phyloP scores from a whole-genome alignment of 2,113 vertebrate genomes.

The Oenanthe melanoleuca region DNA sequence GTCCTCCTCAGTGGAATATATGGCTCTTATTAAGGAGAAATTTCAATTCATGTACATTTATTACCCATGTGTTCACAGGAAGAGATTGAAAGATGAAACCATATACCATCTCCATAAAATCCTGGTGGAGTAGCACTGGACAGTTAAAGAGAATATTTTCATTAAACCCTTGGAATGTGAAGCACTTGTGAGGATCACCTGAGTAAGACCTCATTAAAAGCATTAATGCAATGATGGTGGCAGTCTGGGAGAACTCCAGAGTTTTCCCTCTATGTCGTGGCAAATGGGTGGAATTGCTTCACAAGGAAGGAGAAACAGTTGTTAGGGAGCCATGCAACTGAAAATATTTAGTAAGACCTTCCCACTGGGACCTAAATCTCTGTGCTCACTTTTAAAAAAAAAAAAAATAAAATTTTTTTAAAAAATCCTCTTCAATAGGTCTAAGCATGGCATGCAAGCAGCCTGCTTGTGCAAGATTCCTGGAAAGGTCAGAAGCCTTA shows the following conservation, averaged over 20 bases:
- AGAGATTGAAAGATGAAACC: conserved; percentile 52
- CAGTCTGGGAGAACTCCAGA: neutral
- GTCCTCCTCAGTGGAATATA: conserved; percentile 67
- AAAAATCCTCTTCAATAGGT: neutral
- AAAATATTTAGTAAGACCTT: neutral
- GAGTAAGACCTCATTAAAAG: conserved; percentile 39
- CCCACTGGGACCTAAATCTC: neutral
- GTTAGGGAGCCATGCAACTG: neutral
- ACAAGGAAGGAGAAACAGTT: neutral
- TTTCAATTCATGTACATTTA: conserved; percentile 70
- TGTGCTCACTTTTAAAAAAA: neutral
- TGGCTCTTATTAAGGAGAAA: conserved; percentile 71
- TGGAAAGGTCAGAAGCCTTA: neutral
- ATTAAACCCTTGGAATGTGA: conserved; percentile 47
- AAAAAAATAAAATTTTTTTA: no score
- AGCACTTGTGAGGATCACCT: conserved; percentile 24
- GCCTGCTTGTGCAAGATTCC: neutral
- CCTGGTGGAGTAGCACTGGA: neutral
- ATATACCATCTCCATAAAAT: conserved; percentile 69
- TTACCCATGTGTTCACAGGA: conserved; percentile 59
- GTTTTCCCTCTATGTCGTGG: neutral
- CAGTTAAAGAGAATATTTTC: conserved; percentile 54
- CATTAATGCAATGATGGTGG: conserved; percentile 20
- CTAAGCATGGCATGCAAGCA: neutral
- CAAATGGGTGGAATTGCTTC: neutral